phyloP scores from a whole-genome alignment of 1,140 invertebrate genomes.

The Lethocerus indicus region DNA sequence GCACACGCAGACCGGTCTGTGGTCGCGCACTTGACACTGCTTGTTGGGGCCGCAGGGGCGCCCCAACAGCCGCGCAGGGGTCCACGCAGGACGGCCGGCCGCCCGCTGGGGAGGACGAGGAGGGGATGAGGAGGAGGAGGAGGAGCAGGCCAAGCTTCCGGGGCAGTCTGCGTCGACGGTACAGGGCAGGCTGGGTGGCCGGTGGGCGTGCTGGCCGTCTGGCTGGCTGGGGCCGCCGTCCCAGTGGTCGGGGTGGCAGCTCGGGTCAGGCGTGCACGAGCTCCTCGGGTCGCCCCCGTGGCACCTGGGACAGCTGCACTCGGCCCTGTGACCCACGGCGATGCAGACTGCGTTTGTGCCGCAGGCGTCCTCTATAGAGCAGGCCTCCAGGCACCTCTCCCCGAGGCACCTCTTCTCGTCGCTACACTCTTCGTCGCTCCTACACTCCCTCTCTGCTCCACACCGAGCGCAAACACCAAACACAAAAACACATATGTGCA shows the following conservation, averaged over 20 bases:
- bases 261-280: conserved; percentile 55
- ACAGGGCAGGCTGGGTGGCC: conserved; percentile 10
- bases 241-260: too few species aligned
- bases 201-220: background rate
- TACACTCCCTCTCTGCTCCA: too few species aligned
- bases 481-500: too few species aligned
- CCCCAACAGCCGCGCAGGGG: conserved; percentile 45
- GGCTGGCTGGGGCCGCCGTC: too few species aligned
- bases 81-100: conserved; percentile 57
- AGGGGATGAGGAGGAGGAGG: too few species aligned
- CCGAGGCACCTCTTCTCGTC: conserved; percentile 80
- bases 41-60: conserved; percentile 60
- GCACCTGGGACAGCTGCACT: conserved; percentile 74
- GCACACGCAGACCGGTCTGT: conserved; percentile 72
- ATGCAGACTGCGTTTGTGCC: conserved; percentile 75
- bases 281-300: conserved; percentile 62
- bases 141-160: conserved; percentile 53
- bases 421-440: conserved; percentile 75
- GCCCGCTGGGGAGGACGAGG: too few species aligned
- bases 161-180: conserved; percentile 49
- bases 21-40: conserved; percentile 71
- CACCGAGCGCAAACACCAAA: too few species aligned
- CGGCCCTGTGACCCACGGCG: conserved; percentile 61
- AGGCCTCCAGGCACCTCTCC: conserved; percentile 73
- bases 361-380: conserved; percentile 68